Base-by-base conservation (phyloP, 2,113 vertebrate species). In the Mormoops blainvillei region DNA sequence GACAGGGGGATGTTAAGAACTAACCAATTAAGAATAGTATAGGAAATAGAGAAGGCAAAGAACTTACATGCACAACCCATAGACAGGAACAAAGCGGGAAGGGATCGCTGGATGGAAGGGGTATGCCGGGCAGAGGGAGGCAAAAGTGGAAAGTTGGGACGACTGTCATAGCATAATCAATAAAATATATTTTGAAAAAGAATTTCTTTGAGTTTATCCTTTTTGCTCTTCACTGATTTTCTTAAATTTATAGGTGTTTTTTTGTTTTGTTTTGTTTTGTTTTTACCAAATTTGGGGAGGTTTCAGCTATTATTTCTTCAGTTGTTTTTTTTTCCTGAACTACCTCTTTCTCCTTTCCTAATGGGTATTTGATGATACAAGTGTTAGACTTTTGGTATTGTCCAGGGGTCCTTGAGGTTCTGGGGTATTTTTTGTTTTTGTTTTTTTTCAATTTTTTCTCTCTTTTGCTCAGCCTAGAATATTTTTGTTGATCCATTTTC, bases 181-280 rank as follows among this genome's bases (percentile, higher is more conserved):
- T 61, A 31, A 61, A 61, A 61, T 31, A 31, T 28, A 28, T 12
- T 61, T 56, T 58, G 4, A 10, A 58, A 58, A 58, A 58, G 19
- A 67, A 56, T 85, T 89, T 89, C 82, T 89, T 92, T 82, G n/a
- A 61, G 36, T 86, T 95, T 87, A 68, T 91, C 26, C 26, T 93
- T 31, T 92, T 89, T 85, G 13, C 16, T 71, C 4, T 41, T 82
- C 52, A 43, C 26, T 77, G n/a, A 48, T 5, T 93, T 91, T 92
- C n/a, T 71, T 89, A 45, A 86, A 83, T 95, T 22, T 93, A 2
- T 56, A n/a, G n/a, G n/a, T n/a, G n/a, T n/a, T n/a, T n/a, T n/a
- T n/a, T n/a, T n/a, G 22, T 56, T 56, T 56, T 56, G 54, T 56
- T 7, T 56, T 56, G 20, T 56, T 8, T 58, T 58, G 22, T 58